phyloP scores from a whole-genome alignment of 30 jellyfish, hydroid and myxozoan species.

The Rhopilema esculentum region DNA sequence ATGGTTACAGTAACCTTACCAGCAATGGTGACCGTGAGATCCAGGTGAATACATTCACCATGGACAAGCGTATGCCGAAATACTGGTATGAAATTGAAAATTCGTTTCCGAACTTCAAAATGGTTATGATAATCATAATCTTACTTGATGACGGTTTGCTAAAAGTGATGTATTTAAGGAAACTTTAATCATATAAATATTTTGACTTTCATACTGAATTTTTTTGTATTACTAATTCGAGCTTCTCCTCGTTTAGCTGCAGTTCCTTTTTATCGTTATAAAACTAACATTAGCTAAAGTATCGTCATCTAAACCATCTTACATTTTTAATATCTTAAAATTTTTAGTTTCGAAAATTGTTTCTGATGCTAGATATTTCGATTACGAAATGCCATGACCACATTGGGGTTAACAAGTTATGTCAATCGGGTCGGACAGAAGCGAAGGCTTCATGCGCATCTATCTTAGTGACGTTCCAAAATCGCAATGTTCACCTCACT shows the following conservation, averaged over 20 bases:
- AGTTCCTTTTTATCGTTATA: too few relatives aligned
- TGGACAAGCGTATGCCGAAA: background rate
- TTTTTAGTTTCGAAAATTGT: too few relatives aligned
- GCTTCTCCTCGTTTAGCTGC: too few relatives aligned
- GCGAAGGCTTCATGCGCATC: constrained; percentile 35
- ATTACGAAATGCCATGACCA: constrained; percentile 21
- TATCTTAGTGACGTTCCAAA: constrained; percentile 22
- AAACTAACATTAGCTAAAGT: too few relatives aligned
- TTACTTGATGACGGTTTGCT: background rate
- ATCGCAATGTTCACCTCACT: constrained; percentile 24
- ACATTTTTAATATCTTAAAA: too few relatives aligned
- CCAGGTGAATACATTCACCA: constrained; percentile 37
- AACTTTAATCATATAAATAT: too few relatives aligned
- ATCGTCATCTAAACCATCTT: too few relatives aligned
- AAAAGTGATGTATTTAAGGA: too few relatives aligned
- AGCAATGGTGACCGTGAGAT: constrained; percentile 4
- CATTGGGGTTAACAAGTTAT: constrained; percentile 4
- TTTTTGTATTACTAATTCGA: too few relatives aligned
- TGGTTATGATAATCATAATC: background rate
- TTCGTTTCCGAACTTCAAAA: background rate
- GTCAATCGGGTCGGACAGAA: background rate
- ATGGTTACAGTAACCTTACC: constrained; percentile 32
- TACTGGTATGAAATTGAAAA: background rate
- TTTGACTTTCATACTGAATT: too few relatives aligned
- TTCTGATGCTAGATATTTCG: background rate